These are phyloP conservation scores for Margaritifera margaritifera DNA, from an alignment of 2,888 invertebrate genomes.

Conservation along the genomic window DNA sequence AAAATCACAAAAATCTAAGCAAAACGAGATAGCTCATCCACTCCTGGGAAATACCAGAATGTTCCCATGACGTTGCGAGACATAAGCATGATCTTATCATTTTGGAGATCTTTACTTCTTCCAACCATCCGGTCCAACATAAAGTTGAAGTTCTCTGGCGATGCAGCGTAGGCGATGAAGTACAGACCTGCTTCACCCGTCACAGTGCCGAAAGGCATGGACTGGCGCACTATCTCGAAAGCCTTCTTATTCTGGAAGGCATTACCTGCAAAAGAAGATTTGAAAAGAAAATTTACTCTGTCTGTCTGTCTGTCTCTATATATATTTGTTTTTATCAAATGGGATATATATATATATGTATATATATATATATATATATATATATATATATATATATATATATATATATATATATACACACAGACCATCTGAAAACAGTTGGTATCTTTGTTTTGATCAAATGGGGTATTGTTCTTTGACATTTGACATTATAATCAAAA, in stretches of 20 bases:
- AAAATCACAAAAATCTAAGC: conserved; percentile 14
- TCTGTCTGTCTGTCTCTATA: too few relatives aligned
- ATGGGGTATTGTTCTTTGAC: too few relatives aligned
- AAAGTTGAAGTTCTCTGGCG: conserved; percentile 68
- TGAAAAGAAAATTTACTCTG: background rate
- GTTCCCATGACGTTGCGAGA: conserved; percentile 67
- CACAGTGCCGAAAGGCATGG: conserved; percentile 71
- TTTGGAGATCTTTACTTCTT: conserved; percentile 56
- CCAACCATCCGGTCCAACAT: conserved; percentile 73
- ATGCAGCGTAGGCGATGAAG: conserved; percentile 71
- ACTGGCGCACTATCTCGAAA: conserved; percentile 72
- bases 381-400: too few relatives aligned
- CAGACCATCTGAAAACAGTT: too few relatives aligned
- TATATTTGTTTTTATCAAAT: too few relatives aligned
- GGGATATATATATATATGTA: too few relatives aligned
- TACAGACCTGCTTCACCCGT: conserved; percentile 68
- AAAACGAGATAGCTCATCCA: conserved; percentile 60
- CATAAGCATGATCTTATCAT: conserved; percentile 71
- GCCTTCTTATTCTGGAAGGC: conserved; percentile 57
- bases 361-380: too few relatives aligned
- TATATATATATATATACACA: too few relatives aligned
- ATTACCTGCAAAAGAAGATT: conserved; percentile 50
- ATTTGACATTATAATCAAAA: too few relatives aligned
- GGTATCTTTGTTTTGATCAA: too few relatives aligned
- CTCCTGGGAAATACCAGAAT: conserved; percentile 73